Evolutionary conservation across 2,113 vertebrate genomes (phyloP).

Genomic region (Centropristis striata): DNA sequence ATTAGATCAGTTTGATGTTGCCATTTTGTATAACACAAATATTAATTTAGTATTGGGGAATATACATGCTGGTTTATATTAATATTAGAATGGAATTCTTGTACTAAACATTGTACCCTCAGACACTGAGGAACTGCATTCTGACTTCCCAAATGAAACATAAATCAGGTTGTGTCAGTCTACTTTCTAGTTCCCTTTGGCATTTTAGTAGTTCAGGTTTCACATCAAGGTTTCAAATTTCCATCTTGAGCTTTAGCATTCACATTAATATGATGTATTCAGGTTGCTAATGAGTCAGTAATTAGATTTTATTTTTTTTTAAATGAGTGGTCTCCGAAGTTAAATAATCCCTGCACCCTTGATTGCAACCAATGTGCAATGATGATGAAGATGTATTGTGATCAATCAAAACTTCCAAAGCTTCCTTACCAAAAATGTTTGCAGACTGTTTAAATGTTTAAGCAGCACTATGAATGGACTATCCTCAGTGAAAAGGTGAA

Average conservation of each 20-base stretch:
- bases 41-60: not conserved
- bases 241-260: not conserved
- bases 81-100: not conserved
- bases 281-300: not conserved
- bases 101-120: not conserved
- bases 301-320: not conserved
- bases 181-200: not conserved
- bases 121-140: not conserved
- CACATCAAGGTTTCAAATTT: not conserved
- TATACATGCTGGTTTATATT: not conserved
- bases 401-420: not conserved
- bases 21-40: not conserved
- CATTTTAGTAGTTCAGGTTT: not conserved
- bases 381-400: not conserved
- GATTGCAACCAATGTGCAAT: not conserved
- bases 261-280: not conserved
- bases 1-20: not conserved
- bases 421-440: not conserved
- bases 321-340: not conserved
- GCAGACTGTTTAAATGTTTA: not conserved
- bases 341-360: not conserved
- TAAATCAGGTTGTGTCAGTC: not conserved
- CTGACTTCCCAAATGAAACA: not conserved
- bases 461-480: not conserved
- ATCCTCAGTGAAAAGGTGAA: not conserved